Percentiles rank a stretch among this genome's conserved stretches.
These are phyloP conservation scores for Heterotis niloticus DNA, from an alignment of 2,113 vertebrate species.

Conservation along the genomic window DNA sequence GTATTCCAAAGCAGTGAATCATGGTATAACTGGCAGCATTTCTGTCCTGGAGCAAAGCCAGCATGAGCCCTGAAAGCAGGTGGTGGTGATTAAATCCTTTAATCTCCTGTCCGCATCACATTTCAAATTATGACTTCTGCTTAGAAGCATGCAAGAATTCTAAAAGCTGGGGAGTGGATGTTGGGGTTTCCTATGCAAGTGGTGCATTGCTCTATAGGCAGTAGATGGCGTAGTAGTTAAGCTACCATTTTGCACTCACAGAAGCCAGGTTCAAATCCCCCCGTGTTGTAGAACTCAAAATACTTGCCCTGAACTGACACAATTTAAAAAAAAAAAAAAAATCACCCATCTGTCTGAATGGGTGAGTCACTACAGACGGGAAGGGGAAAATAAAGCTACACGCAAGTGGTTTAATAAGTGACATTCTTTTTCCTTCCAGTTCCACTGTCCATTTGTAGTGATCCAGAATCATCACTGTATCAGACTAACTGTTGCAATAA, in stretches of 20 bases:
- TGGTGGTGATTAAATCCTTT: not conserved
- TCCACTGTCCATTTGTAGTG: not conserved
- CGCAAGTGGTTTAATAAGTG: not conserved
- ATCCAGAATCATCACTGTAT: not conserved
- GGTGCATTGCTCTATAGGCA: not conserved
- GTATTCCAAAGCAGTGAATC: slow-evolving; percentile 1
- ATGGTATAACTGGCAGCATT: not conserved
- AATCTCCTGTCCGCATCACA: not conserved
- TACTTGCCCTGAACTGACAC: no score
- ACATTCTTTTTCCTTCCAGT: not conserved
- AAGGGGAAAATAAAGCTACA: not conserved
- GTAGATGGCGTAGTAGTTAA: no score
- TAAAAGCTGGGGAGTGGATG: not conserved
- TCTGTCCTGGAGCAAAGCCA: not conserved
- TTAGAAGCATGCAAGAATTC: not conserved
- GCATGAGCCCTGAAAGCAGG: slow-evolving; percentile 11
- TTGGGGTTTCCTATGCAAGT: not conserved
- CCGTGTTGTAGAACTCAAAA: no score
- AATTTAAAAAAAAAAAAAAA: no score
- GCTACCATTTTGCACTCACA: no score
- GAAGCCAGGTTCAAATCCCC: no score
- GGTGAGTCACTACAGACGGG: no score
- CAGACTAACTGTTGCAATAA: slow-evolving; percentile 21
- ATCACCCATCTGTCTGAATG: no score
- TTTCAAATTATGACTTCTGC: slow-evolving; percentile 6